Base-by-base conservation (phyloP, 2,888 invertebrate genomes). In the Galeruca laticollis region DNA sequence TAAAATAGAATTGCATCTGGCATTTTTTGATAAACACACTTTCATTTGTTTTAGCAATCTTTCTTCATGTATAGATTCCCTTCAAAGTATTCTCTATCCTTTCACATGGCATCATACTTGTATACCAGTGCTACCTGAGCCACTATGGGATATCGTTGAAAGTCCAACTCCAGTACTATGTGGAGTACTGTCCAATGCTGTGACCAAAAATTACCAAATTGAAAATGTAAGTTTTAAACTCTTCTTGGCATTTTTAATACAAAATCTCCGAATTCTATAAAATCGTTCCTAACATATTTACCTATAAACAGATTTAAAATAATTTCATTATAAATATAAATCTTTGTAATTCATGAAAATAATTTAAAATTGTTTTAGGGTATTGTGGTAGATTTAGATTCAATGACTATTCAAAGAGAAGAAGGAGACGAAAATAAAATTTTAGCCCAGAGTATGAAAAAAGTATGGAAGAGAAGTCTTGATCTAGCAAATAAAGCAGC, bases 41-140 rank as follows among this genome's bases (percentile, higher is more conserved):
- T 74, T 64, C 75, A 77, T 70, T 56, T 68, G 69, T 84, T 84
- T 51, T 84, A 92, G 92, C 79, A 88, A 89, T 70, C 86, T 94
- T 9, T 93, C 93, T 0, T 88, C 91, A 0, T 94, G 94, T 77
- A 88, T 95, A 64, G 92, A 94, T 80, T 94, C 92, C 0, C 84
- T 95, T 1, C 91, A 92, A 75, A 89, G 91, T 33, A 88, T 93
- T 35, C 86, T 95, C 5, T 94, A 94, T 84, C 95, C 95, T 8
- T 93, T 95, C 84, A 89, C 90, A 43, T 95, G 95, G 95, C 94
- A 93, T 66, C 94, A 95, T 80, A 93, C 94, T 0, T 89, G 94
- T 15, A 91, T 95, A 60, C 93, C 94, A 0, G 89, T 92, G 61
- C 87, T 95, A 13, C 95, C 95, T 0, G 84, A 88, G 1, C 89